Base-by-base conservation (phyloP, 2,888 invertebrate species). In the Stenodema calcarata region DNA sequence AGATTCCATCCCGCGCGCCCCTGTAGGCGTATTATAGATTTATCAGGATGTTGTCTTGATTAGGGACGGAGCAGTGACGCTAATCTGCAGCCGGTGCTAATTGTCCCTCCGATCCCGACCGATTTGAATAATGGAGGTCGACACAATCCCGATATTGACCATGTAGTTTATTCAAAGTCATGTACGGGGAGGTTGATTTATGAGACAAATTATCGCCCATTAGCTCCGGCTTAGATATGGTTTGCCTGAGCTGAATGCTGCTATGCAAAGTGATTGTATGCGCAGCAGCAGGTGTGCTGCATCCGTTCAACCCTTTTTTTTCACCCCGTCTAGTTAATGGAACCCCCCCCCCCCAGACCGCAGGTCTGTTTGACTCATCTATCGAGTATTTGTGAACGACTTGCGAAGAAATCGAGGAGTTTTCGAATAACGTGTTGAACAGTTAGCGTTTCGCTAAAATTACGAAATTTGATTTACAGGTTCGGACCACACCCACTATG, bases 251-350 rank as follows among this genome's bases (percentile, higher is more conserved):
- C 41, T 82, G 82, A 82, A 82, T 82, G 47, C 62, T 35, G 42
- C 82, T 82, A 82, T 82, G 82, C 70, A 82, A 82, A 82, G 82
- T 82, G 42, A 44, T 78, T 44, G 82, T 82, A 70, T 69, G 62
- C 62, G 28, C 35, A 82, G 62, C 82, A 82, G 82, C 82, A 82
- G 82, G 82, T 82, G 82, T 82, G 82, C 18, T 11, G 73, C 35
- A 75, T 30, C 73, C 30, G 35, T 16, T 27, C 18, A 44, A 16
- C 78, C 78, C 14, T 78, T 73, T 73, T 35, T 2, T 7, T 18
- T 18, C n/a, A 16, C 50, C 62, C 18, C 62, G 11, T 73, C 16
- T 30, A 28, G 35, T 41, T 18, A 41, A 35, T 35, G 7, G 35
- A 30, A 73, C 73, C 73, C 73, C 73, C 54, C 16, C 11, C 2